Evolutionary conservation across 2,113 vertebrate species (phyloP).

Genomic region (Cinclus mexicanus): DNA sequence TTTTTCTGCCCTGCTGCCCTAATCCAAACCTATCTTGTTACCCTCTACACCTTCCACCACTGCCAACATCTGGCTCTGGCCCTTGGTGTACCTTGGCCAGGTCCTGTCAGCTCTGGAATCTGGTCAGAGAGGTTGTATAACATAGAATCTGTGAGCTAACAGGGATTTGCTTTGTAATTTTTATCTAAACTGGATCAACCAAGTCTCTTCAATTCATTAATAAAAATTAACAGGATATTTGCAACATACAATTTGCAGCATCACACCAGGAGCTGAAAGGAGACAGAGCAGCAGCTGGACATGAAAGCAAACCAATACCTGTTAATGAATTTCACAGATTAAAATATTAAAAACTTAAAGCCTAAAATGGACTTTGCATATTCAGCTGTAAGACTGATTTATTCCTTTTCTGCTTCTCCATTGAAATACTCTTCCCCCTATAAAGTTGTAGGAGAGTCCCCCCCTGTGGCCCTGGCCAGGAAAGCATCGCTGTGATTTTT

Average conservation of each 20-base stretch:
- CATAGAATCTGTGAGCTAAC: not conserved
- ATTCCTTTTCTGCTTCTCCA: not conserved
- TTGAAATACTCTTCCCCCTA: not conserved
- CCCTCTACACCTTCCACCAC: not conserved
- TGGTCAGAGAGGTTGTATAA: not conserved
- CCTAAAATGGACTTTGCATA: not conserved
- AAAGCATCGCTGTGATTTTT: not conserved
- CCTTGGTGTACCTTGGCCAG: not conserved
- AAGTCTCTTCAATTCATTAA: not conserved
- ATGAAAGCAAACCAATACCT: not conserved
- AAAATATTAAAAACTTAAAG: not conserved
- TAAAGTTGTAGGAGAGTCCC: not conserved
- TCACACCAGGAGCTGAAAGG: not conserved
- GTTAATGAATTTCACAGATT: not conserved
- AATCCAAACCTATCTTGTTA: not conserved
- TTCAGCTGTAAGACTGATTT: not conserved
- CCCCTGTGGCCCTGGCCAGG: not conserved
- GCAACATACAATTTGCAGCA: too few species aligned
- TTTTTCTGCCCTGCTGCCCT: not conserved
- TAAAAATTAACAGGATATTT: not conserved
- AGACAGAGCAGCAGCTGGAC: not conserved
- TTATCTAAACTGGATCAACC: not conserved
- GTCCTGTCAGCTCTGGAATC: not conserved
- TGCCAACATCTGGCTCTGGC: not conserved
- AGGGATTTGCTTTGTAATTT: not conserved